Evolutionary conservation across 2,113 vertebrate genomes (phyloP).

Genomic region (Rhombomys opimus): DNA sequence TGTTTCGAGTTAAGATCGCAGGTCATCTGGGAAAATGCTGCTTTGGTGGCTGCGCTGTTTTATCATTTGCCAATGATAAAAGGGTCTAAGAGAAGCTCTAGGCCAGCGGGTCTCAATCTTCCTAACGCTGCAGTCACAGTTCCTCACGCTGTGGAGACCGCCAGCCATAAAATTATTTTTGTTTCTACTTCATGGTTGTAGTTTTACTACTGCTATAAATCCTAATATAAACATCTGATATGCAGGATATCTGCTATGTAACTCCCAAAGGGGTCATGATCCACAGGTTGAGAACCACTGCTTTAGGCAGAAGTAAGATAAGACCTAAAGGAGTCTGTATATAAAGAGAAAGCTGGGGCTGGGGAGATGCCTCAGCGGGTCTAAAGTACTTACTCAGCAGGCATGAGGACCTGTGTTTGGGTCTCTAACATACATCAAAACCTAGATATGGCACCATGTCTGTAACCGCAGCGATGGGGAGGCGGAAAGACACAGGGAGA

Average conservation of each 20-base stretch:
- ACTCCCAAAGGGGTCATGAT: background rate
- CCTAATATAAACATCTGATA: background rate
- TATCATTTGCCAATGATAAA: no score
- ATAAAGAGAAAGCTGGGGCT: background rate
- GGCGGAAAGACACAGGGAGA: background rate
- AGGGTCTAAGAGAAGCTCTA: background rate
- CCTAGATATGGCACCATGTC: background rate
- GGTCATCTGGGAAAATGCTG: background rate
- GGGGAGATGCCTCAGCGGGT: background rate
- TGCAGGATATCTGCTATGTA: background rate
- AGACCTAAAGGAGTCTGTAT: background rate
- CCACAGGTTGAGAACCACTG: background rate
- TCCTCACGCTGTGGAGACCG: background rate
- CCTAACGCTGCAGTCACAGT: background rate
- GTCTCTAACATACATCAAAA: background rate
- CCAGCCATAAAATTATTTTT: background rate
- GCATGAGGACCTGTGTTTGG: background rate
- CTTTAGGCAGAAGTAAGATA: background rate
- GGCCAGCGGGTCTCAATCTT: background rate
- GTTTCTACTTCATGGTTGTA: background rate
- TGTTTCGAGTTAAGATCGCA: constrained; percentile 45
- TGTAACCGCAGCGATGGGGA: background rate
- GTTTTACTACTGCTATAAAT: background rate
- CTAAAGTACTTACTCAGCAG: no score
- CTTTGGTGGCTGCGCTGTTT: background rate